phyloP scores from a whole-genome alignment of 1,140 invertebrate species.

The Drosophila kikkawai region DNA sequence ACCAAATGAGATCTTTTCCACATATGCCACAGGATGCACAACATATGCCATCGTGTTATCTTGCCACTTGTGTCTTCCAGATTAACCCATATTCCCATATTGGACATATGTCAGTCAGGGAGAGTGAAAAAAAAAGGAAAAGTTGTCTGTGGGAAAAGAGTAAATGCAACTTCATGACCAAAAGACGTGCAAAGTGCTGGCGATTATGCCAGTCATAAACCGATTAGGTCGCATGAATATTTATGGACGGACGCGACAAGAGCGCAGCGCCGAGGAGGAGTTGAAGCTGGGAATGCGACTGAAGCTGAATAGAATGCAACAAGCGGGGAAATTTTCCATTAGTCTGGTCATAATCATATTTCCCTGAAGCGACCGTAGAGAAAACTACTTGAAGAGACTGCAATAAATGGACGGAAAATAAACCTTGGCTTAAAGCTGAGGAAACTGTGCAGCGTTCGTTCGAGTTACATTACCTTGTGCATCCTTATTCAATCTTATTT shows the following conservation, averaged over 20 bases:
- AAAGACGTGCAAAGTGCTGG: slow-evolving; percentile 63
- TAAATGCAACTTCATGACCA: slow-evolving; percentile 57
- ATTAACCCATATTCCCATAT: slow-evolving; percentile 47
- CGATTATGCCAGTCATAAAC: slow-evolving; percentile 69
- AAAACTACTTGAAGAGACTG: slow-evolving; percentile 9
- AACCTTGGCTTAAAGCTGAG: not conserved
- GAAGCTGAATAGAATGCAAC: slow-evolving; percentile 56
- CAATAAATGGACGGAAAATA: not conserved
- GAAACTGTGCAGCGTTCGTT: not conserved
- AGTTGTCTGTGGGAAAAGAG: not conserved
- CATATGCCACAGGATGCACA: not conserved
- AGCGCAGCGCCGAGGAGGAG: slow-evolving; percentile 1
- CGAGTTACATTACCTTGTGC: not conserved
- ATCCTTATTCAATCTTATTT: not conserved
- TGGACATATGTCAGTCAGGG: slow-evolving; percentile 41
- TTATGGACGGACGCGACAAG: slow-evolving; percentile 56
- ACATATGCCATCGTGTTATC: slow-evolving; percentile 6
- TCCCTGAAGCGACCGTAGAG: slow-evolving; percentile 4
- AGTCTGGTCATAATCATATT: slow-evolving; percentile 37
- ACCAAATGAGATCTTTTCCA: not conserved
- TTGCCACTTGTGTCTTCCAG: not conserved
- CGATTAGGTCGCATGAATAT: slow-evolving; percentile 79
- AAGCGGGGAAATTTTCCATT: slow-evolving; percentile 42
- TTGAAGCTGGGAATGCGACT: slow-evolving; percentile 9
- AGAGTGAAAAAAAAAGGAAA: not conserved